phyloP scores from a whole-genome alignment of 2,888 invertebrate species.

The Onchidella celtica region DNA sequence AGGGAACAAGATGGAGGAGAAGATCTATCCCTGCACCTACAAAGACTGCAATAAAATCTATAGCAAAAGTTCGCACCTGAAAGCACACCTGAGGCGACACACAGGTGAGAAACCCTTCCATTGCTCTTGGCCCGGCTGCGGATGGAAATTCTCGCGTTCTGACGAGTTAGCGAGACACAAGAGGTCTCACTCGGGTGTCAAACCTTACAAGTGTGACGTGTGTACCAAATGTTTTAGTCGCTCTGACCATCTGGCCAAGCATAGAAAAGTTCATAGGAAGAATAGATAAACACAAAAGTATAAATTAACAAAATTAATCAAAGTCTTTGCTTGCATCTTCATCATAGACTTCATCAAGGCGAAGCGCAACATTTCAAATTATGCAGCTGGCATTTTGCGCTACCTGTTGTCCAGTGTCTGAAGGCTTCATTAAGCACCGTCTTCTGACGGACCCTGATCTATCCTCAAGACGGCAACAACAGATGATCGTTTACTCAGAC shows the following conservation, averaged over 20 bases:
- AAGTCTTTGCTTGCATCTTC: neutral
- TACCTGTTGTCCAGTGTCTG: too few species aligned
- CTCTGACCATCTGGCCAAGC: slow-evolving; percentile 96
- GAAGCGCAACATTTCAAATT: too few species aligned
- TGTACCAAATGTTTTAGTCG: slow-evolving; percentile 95
- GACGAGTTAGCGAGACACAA: slow-evolving; percentile 96
- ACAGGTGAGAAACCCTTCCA: slow-evolving; percentile 86
- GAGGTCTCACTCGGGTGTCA: slow-evolving; percentile 96
- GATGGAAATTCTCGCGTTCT: slow-evolving; percentile 95
- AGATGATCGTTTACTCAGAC: too few species aligned
- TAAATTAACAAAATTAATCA: neutral
- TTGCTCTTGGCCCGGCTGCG: slow-evolving; percentile 86
- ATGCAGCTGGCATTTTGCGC: neutral
- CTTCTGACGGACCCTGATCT: too few species aligned
- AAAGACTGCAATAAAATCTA: slow-evolving; percentile 93
- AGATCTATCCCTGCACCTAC: slow-evolving; percentile 84
- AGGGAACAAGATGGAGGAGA: slow-evolving; percentile 73
- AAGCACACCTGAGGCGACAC: slow-evolving; percentile 95
- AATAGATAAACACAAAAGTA: slow-evolving; percentile 49
- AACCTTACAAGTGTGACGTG: slow-evolving; percentile 93
- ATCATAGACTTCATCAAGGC: too few species aligned
- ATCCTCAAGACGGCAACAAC: too few species aligned
- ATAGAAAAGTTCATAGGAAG: slow-evolving; percentile 85
- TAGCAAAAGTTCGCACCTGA: slow-evolving; percentile 97
- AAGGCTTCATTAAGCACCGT: too few species aligned